Percentiles rank a stretch among this genome's conserved stretches.
phyloP scores from a whole-genome alignment of 92 coral and sea anemone genomes.

The Actinostola sp. region DNA sequence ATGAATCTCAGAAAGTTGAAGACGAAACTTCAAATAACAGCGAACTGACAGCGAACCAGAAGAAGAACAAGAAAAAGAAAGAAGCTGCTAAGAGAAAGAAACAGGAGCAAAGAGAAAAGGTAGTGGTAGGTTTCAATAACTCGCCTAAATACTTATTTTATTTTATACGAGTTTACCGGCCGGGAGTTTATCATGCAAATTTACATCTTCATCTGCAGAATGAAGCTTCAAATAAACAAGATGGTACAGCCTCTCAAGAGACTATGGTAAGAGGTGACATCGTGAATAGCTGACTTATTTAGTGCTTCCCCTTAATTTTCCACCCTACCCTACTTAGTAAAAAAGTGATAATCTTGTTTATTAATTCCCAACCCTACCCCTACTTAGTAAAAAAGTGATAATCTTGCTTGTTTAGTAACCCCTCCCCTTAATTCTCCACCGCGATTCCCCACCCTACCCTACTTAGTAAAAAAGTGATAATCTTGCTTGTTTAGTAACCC shows the following conservation, averaged over 20 bases:
- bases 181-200: too few relatives aligned
- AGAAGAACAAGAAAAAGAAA: slow-evolving; percentile 72
- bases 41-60: slow-evolving; percentile 74
- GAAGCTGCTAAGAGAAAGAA: slow-evolving; percentile 79
- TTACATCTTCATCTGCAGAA: not conserved
- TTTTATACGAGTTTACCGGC: too few relatives aligned
- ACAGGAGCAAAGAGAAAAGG: slow-evolving; percentile 70
- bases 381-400: too few relatives aligned
- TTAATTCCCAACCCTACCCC: too few relatives aligned
- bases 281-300: too few relatives aligned
- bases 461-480: not conserved
- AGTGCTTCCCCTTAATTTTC: not conserved
- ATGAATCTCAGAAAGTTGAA: slow-evolving; percentile 14
- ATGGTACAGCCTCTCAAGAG: not conserved
- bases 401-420: too few relatives aligned
- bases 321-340: not conserved
- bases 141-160: not conserved
- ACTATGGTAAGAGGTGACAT: slow-evolving; percentile 1
- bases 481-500: too few relatives aligned
- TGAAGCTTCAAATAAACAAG: not conserved
- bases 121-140: not conserved
- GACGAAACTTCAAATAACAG: slow-evolving; percentile 28
- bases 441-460: not conserved
- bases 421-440: not conserved
- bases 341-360: too few relatives aligned